Base-by-base conservation (phyloP, 2,888 invertebrate genomes). In the Drosophila nigricruria region DNA sequence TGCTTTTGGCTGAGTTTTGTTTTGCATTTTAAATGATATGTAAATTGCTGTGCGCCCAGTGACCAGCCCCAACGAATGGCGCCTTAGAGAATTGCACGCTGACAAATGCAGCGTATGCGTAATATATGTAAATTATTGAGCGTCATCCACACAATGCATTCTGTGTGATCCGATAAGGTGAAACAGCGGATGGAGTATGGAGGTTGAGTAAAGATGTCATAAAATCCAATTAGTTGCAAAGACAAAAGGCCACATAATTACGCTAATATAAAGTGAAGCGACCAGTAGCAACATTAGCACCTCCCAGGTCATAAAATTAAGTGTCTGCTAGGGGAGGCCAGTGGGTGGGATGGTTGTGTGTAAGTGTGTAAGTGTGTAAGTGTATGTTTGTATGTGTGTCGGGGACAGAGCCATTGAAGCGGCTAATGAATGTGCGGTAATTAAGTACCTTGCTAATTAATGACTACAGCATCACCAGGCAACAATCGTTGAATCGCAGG, bases 371-470 rank as follows among this genome's bases (percentile, higher is more conserved):
- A n/a, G 14, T 43, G 57, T 74, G 43, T 57, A 32, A 32, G 25
- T 52, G 34, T 30, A 30, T 42, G 59, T 42, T 12, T 42, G 54
- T 43, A 16, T 34, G 30, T 43, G 20, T 38, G 27, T 25, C 38
- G 20, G 59, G 63, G 71, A 68, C 67, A 73, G 72, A 61, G 70
- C 77, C 88, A 88, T 90, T 88, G 88, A 88, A 80, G 87, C 89
- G 82, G 77, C 88, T 89, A 91, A 90, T 91, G 91, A 91, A 91
- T 90, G 89, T 90, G 91, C 89, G 91, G 91, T 93, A 92, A 92
- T 92, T 93, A 93, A 92, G 92, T 92, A 91, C 90, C 91, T 92
- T 92, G 92, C 92, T 92, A 93, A 92, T 92, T 92, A 92, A 92
- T 91, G 88, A 80, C 90, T 82, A 83, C 79, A 72, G 73, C 83